A percentile compares a stretch with the other conserved stretches of the same genome.
phyloP scores from a whole-genome alignment of 2,888 invertebrate genomes.

The Oegoconia quadripuncta region DNA sequence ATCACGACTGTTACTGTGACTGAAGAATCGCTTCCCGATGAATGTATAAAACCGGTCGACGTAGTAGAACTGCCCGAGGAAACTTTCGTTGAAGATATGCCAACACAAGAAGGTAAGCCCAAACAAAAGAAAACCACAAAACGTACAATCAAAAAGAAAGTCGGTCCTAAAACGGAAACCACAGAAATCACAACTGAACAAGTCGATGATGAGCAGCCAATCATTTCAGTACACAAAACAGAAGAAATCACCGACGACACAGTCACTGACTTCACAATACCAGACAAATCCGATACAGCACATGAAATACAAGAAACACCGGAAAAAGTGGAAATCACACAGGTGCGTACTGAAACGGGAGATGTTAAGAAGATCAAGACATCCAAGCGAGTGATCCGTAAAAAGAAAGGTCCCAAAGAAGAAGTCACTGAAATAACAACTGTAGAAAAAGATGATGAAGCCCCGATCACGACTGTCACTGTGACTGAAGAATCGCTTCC shows the following conservation, averaged over 20 bases:
- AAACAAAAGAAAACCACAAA: conserved; percentile 52
- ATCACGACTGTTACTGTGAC: conserved; percentile 24
- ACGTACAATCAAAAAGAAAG: conserved; percentile 57
- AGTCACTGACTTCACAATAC: no score
- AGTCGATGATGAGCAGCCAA: no score
- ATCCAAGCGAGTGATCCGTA: conserved; percentile 34
- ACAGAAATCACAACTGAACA: conserved; percentile 14
- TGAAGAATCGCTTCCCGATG: conserved; percentile 8
- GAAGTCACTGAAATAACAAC: no score
- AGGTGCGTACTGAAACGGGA: no score
- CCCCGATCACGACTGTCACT: no score
- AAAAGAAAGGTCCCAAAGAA: conserved; percentile 30
- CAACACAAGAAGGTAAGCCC: conserved; percentile 40
- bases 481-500: no score
- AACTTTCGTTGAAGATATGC: conserved; percentile 31
- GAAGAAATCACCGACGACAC: no score
- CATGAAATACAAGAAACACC: no score
- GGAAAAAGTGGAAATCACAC: no score
- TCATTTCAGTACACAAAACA: no score
- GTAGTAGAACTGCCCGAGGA: conserved; percentile 39
- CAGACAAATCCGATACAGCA: no score
- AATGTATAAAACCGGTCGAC: conserved; percentile 13
- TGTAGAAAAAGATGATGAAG: no score
- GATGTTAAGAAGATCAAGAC: conserved; percentile 34
- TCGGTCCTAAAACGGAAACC: conserved; percentile 36